Percentiles rank a stretch among this genome's conserved stretches.
Evolutionary conservation across 2,888 invertebrate genomes (phyloP).

Genomic region (Camponotus fellah): DNA sequence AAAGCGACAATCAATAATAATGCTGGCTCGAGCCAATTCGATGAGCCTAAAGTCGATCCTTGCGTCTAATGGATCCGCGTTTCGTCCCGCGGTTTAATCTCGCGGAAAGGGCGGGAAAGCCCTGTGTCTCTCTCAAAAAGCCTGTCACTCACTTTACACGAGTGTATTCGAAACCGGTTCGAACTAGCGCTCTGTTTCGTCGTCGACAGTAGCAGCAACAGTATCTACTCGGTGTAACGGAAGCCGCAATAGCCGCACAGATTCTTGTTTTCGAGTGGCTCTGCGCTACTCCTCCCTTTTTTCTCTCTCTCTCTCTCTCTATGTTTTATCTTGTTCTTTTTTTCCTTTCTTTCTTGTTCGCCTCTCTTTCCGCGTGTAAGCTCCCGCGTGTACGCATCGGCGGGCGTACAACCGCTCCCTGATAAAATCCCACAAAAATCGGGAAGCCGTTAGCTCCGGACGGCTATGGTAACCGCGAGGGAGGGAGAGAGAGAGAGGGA

Average conservation of each 20-base stretch:
- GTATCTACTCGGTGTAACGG: conserved; percentile 77
- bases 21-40: neutral
- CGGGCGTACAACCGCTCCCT: conserved; percentile 77
- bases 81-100: conserved; percentile 61
- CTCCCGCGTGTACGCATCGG: conserved; percentile 75
- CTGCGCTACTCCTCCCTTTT: conserved; percentile 60
- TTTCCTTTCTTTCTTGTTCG: conserved; percentile 64
- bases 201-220: conserved; percentile 50
- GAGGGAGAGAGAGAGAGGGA: conserved; percentile 26
- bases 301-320: neutral
- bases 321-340: conserved; percentile 54
- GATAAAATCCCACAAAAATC: conserved; percentile 81
- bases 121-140: conserved; percentile 65
- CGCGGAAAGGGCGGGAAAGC: conserved; percentile 64
- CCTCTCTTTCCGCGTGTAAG: conserved; percentile 73
- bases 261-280: conserved; percentile 80
- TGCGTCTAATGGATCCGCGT: conserved; percentile 53
- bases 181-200: conserved; percentile 64
- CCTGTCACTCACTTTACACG: conserved; percentile 72
- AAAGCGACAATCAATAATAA: neutral
- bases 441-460: conserved; percentile 79
- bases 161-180: conserved; percentile 73
- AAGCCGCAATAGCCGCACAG: conserved; percentile 81
- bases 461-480: conserved; percentile 68
- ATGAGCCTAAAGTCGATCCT: neutral